Base-by-base conservation (phyloP, 2,113 vertebrate species). In the Leucosticte australis region DNA sequence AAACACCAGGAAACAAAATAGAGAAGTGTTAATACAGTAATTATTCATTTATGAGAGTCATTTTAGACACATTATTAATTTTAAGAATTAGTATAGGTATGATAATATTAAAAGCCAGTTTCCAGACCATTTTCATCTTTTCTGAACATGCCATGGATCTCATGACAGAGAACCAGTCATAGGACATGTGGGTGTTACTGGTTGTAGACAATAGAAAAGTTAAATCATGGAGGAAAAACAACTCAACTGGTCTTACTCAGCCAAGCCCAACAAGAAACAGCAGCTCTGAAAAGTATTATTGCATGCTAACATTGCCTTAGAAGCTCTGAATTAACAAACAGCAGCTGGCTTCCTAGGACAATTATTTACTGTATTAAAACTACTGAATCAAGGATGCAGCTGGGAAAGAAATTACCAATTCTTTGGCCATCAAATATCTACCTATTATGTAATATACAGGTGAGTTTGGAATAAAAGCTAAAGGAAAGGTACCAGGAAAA, bases 171-270 rank as follows among this genome's bases (percentile, higher is more conserved):
- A 31, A 65, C 15, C 46, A 75, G 10, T 6, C 24, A 31, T 0
- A 0, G 49, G 18, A 68, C n/a, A 33, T 2, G 4, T 1, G 10
- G 41, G 42, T 42, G 7, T 41, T 11, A 23, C 28, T 8, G 44
- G 17, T 0, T 60, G 63, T 2, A 75, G 57, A 65, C 37, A 74
- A 81, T 0, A 57, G 16, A 56, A 41, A 5, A 69, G 41, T 17
- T 39, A 37, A 82, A 57, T 15, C n/a, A 39, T 1, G 28, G 28
- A 65, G 18, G 41, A 39, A 77, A 56, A 83, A 35, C 1, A 11
- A 22, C 57, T 39, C 1, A 1, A 20, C 18, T 31, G 30, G 31
- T 60, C 5, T 68, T 23, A 37, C 24, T 53, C 42, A 68, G 68
- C 26, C 12, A 13, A 68, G 24, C 13, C n/a, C 41, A 76, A 39